phyloP scores from a whole-genome alignment of 1,140 invertebrate genomes.

The Conus betulinus region DNA sequence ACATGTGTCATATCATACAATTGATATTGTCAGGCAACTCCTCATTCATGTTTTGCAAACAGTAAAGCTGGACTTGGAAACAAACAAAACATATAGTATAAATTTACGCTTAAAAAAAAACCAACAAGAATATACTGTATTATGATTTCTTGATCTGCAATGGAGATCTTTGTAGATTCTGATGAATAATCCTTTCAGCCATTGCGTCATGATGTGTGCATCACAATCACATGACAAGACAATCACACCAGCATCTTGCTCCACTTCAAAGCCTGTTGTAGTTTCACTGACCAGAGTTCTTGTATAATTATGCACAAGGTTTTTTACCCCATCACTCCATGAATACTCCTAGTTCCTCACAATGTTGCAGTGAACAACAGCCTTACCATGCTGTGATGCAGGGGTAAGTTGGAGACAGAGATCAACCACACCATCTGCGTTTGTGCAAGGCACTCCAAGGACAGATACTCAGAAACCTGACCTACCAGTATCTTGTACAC shows the following conservation, averaged over 20 bases:
- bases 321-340: background rate
- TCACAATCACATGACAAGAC: background rate
- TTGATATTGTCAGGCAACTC: too few species aligned
- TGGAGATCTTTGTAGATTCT: conserved; percentile 7
- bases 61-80: too few species aligned
- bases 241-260: background rate
- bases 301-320: background rate
- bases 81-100: too few species aligned
- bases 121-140: too few species aligned
- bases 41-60: too few species aligned
- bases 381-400: background rate
- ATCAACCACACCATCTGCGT: background rate
- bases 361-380: background rate
- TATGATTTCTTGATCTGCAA: background rate
- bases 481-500: background rate
- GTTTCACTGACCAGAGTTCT: background rate
- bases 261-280: background rate
- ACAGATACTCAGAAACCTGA: background rate
- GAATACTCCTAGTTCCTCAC: background rate
- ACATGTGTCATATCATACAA: too few species aligned
- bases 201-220: conserved; percentile 6
- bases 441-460: background rate
- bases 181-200: background rate
- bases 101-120: too few species aligned
- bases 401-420: background rate